Conservation (phyloP, 2,113 vertebrate genomes). For the Bucco capensis region DNA sequence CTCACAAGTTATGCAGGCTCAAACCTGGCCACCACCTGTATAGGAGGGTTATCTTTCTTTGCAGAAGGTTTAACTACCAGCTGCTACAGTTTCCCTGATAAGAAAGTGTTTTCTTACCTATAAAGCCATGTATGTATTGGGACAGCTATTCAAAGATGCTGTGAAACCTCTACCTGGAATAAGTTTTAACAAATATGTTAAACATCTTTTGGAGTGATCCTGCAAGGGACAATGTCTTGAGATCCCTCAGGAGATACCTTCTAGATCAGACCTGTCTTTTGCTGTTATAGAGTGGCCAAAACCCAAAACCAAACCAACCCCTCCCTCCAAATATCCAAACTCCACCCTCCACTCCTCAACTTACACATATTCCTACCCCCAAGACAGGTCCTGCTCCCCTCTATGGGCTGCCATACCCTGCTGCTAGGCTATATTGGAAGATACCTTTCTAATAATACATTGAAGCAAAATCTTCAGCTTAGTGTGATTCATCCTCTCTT, state of each 20-base stretch:
- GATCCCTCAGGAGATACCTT: background rate
- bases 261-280: background rate
- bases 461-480: background rate
- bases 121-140: background rate
- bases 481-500: background rate
- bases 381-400: background rate
- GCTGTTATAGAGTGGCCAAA: background rate
- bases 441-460: background rate
- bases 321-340: background rate
- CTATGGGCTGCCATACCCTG: background rate
- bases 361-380: background rate
- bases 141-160: background rate
- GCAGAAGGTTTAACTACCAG: background rate
- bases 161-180: background rate
- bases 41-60: background rate
- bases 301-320: background rate
- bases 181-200: background rate
- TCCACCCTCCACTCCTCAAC: background rate
- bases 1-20: background rate
- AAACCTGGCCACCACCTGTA: background rate
- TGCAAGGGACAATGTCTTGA: background rate
- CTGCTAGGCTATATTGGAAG: background rate
- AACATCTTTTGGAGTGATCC: background rate
- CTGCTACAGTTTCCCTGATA: slow-evolving; percentile 28
- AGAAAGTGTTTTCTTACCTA: slow-evolving; percentile 25